Percentiles rank a stretch among this genome's conserved stretches.
phyloP scores from a whole-genome alignment of 2,888 invertebrate species.

The Drosophila multiciliata region DNA sequence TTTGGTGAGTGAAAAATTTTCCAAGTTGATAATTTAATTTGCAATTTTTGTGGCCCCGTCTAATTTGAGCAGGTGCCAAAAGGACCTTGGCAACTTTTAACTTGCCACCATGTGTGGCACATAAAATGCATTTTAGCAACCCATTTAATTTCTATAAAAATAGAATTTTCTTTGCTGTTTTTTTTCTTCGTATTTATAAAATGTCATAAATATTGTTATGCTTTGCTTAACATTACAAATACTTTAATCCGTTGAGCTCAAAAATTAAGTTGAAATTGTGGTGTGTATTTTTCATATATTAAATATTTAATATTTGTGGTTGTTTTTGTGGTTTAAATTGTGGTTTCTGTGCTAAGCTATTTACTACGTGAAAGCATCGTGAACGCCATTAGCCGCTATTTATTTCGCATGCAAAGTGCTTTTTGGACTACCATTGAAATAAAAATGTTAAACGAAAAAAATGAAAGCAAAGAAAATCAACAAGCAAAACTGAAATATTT shows the following conservation, averaged over 20 bases:
- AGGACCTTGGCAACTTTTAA: constrained; percentile 64
- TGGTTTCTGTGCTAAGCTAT: constrained; percentile 48
- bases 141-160: constrained; percentile 38
- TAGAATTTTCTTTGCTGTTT: neutral
- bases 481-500: constrained; percentile 40
- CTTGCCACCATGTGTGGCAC: constrained; percentile 8
- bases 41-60: constrained; percentile 62
- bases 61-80: constrained; percentile 63
- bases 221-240: neutral
- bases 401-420: constrained; percentile 70
- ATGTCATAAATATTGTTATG: constrained; percentile 22
- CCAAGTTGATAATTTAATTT: constrained; percentile 77
- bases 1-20: constrained; percentile 54
- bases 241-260: constrained; percentile 27
- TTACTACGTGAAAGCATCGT: constrained; percentile 68
- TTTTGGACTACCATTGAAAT: constrained; percentile 38
- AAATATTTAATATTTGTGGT: constrained; percentile 7
- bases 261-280: constrained; percentile 42
- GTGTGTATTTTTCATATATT: constrained; percentile 32
- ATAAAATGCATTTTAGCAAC: constrained; percentile 46
- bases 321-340: constrained; percentile 31
- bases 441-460: constrained; percentile 15
- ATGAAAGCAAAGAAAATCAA: constrained; percentile 20
- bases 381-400: constrained; percentile 60
- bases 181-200: neutral